Evolutionary conservation across 2,888 invertebrate genomes (phyloP).

Genomic region (Caenorhabditis sp.): DNA sequence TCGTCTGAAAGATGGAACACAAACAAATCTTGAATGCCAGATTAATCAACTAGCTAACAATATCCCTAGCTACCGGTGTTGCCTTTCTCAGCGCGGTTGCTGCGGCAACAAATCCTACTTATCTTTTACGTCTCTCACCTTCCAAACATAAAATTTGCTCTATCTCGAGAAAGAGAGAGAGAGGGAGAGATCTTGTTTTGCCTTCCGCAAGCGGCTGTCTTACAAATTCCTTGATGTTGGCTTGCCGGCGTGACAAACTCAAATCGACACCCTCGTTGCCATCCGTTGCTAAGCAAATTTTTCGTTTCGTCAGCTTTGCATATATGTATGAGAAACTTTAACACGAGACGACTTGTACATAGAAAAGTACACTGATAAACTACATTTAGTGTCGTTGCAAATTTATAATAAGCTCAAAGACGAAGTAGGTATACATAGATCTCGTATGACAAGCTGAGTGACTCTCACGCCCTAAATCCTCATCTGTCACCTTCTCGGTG

Average conservation of each 20-base stretch:
- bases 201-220: constrained; percentile 7
- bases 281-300: neutral
- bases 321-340: constrained; percentile 40
- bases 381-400: neutral
- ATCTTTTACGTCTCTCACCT: constrained; percentile 36
- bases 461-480: constrained; percentile 32
- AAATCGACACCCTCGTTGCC: neutral
- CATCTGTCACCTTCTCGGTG: constrained; percentile 9
- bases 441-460: constrained; percentile 3
- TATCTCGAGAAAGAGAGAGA: too few relatives aligned
- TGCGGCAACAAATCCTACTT: constrained; percentile 37
- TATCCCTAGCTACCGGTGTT: too few relatives aligned
- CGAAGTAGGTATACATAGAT: constrained; percentile 5
- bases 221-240: constrained; percentile 10
- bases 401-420: constrained; percentile 2
- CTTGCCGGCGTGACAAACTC: constrained; percentile 1
- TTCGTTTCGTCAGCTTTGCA: constrained; percentile 30
- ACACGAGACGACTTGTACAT: constrained; percentile 25
- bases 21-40: constrained; percentile 18
- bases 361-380: constrained; percentile 35
- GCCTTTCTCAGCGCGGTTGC: constrained; percentile 42
- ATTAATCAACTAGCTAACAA: constrained; percentile 34
- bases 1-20: neutral
- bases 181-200: constrained; percentile 30
- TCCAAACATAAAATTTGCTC: constrained; percentile 27